Percentiles rank a stretch among this genome's conserved stretches.
Conservation (phyloP, 1,140 invertebrate species). For the Lordiphosa clarofinis region DNA sequence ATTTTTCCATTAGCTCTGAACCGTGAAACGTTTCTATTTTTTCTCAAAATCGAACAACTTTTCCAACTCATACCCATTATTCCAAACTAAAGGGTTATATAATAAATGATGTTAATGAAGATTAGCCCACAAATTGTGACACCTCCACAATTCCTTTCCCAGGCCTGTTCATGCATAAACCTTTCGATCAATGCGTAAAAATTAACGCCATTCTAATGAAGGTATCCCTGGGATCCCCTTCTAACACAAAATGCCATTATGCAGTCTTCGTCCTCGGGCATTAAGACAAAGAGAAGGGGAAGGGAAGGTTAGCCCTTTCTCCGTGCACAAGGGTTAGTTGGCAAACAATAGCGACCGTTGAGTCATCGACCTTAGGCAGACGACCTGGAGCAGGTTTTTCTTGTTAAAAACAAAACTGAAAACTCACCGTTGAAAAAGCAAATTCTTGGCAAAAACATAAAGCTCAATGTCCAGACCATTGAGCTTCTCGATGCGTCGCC, state of each 20-base stretch:
- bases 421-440: conserved; percentile 87
- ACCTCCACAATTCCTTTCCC: conserved; percentile 47
- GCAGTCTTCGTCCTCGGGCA: conserved; percentile 3
- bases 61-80: too few species aligned
- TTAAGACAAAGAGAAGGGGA: not conserved
- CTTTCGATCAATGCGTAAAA: conserved; percentile 32
- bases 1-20: too few species aligned
- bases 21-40: too few species aligned
- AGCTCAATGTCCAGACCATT: conserved; percentile 96
- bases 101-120: conserved; percentile 28
- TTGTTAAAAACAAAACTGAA: conserved; percentile 10
- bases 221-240: conserved; percentile 28
- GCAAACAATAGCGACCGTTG: conserved; percentile 38
- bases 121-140: not conserved
- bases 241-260: conserved; percentile 12
- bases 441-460: conserved; percentile 94
- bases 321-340: conserved; percentile 31
- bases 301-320: too few species aligned
- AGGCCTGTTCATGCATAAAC: conserved; percentile 64
- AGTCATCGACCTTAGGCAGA: conserved; percentile 54
- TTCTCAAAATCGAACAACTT: too few species aligned
- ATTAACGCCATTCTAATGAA: conserved; percentile 35
- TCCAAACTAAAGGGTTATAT: not conserved
- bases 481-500: conserved; percentile 87
- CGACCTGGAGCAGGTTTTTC: conserved; percentile 31